Percentiles rank a stretch among this genome's conserved stretches.
These are phyloP conservation scores for Champsocephalus esox DNA, from an alignment of 2,797 vertebrate genomes.

Conservation along the genomic window DNA sequence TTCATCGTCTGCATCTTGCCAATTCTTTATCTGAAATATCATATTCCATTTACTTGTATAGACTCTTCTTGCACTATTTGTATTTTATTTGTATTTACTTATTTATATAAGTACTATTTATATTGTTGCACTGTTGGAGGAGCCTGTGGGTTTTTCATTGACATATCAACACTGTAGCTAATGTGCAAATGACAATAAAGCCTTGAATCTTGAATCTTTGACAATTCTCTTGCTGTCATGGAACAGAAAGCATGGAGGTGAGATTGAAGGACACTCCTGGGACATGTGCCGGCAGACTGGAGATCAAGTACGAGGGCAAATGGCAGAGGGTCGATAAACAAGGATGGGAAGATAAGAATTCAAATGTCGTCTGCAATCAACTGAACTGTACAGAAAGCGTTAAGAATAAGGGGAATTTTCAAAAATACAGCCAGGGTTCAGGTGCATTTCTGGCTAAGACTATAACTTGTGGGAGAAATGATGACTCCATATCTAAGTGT, in stretches of 20 bases:
- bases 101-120: no score
- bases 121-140: no score
- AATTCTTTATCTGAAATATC: no score
- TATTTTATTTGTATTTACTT: no score
- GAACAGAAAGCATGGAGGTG: neutral
- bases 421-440: slow-evolving; percentile 3
- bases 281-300: slow-evolving; percentile 60
- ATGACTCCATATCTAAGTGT: slow-evolving; percentile 3
- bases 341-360: accelerated
- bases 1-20: no score
- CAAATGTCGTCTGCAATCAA: neutral
- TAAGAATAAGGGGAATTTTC: accelerated
- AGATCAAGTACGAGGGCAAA: neutral
- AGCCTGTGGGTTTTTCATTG: no score
- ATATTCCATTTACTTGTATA: no score
- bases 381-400: accelerated
- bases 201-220: slow-evolving; percentile 1
- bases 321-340: accelerated
- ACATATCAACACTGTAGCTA: no score
- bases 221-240: neutral
- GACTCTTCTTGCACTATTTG: no score
- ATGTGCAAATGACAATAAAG: no score
- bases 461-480: accelerated
- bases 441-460: accelerated
- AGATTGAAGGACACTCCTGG: slow-evolving; percentile 38